Conservation (phyloP, 2,113 vertebrate species). For the Procapra przewalskii region DNA sequence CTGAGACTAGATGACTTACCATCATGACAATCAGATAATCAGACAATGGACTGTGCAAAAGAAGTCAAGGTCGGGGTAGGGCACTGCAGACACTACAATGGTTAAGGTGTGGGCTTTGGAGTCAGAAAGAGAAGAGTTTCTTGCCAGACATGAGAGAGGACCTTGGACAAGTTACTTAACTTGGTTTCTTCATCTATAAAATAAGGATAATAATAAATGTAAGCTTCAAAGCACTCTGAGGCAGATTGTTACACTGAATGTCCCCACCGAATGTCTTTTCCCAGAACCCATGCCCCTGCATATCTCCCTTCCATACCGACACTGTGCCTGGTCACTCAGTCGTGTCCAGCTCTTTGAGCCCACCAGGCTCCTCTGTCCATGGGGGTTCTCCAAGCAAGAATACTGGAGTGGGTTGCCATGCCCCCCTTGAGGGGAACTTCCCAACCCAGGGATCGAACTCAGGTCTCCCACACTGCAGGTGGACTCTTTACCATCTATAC, state of each 20-base stretch:
- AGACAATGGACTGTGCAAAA: neutral
- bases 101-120: neutral
- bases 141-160: neutral
- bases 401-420: neutral
- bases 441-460: neutral
- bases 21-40: neutral
- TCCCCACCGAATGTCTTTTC: neutral
- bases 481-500: neutral
- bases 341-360: accelerated
- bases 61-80: neutral
- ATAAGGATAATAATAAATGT: neutral
- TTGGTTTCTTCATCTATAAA: neutral
- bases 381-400: neutral
- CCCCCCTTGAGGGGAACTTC: neutral
- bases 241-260: neutral
- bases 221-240: neutral
- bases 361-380: neutral
- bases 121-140: neutral
- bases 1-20: neutral
- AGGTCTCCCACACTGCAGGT: neutral
- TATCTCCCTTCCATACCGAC: neutral
- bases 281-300: neutral
- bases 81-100: neutral
- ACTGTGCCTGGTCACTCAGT: neutral
- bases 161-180: neutral